Evolutionary conservation across 2,888 invertebrate species (phyloP), one percentile per base, ranked within the genome.

Genomic region (Scaeva pyrastri): DNA sequence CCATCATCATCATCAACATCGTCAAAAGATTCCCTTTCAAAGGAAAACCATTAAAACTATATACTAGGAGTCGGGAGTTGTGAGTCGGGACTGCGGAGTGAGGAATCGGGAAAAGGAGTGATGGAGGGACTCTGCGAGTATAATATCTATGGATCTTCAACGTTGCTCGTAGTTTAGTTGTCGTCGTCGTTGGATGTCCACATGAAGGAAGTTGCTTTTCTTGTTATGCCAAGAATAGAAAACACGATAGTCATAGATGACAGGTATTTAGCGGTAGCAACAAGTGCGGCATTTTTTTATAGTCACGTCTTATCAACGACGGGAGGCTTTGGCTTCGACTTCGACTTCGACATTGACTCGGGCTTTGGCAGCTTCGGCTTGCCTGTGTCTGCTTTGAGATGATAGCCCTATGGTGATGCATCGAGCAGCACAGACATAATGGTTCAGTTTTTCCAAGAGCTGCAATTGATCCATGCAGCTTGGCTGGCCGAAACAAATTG

Each of bases 1-100:
- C 41, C 72, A 70, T 21, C 50, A 56, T 55, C 55, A 55, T 56
- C 62, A 48, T 66, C 31, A 55, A 31, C 62, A 48, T 66, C 66
- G 48, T 52, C 48, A 66, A 48, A 73, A 86, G 81, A 86, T 86
- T 86, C 85, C 81, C 85, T 86, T 86, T 86, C 85, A 81, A 73
- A 62, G 70, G 19, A 66, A 66, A 31, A 45, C 16, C 31, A 66
- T 31, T 5, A 8, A 52, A 58, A 60, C 12, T 19, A 39, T 39
- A 52, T 14, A 19, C 36, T 16, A 41, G 58, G 19, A 14, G 39
- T 16, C 58, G 14, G 39, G 60, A 56, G 14, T 39, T 21, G 55
- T 26, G 55, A 31, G 7, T 2, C 0, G 26, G n/a, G 11, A 10
- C 4, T n/a, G 2, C 21, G 50, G 11, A 10, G 16, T n/a, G 2